These are phyloP conservation scores for Synergus gifuensis DNA, from an alignment of 2,888 invertebrate species.

Conservation along the genomic window DNA sequence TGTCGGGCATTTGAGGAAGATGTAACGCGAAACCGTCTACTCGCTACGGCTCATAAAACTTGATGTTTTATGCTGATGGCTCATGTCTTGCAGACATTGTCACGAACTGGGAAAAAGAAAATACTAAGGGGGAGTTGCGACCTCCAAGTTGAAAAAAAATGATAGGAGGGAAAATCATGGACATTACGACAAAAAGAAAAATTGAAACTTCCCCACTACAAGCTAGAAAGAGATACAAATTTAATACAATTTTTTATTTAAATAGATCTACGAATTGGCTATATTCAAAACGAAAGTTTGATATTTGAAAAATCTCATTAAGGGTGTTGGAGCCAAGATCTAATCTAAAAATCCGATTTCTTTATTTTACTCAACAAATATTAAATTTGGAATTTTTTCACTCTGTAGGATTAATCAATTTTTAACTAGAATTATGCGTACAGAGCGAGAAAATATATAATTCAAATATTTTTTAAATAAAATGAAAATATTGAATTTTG, in stretches of 20 bases:
- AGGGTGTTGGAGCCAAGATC: no score
- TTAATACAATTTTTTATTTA: not conserved
- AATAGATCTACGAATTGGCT: no score
- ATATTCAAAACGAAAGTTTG: no score
- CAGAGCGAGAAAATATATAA: no score
- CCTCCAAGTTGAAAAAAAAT: not conserved
- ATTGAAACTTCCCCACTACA: not conserved
- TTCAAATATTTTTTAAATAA: no score
- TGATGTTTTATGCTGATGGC: slow-evolving; percentile 76
- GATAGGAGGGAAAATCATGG: slow-evolving; percentile 9
- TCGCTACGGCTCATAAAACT: slow-evolving; percentile 75
- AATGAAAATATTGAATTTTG: no score
- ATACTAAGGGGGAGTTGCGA: slow-evolving; percentile 34
- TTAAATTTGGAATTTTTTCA: no score
- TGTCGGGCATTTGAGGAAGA: slow-evolving; percentile 67
- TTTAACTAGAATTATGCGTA: no score
- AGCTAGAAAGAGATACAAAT: not conserved
- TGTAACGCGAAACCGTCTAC: slow-evolving; percentile 72
- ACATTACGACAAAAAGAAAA: not conserved
- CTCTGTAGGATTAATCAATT: no score
- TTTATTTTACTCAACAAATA: no score
- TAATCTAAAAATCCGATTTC: no score
- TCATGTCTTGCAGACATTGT: slow-evolving; percentile 67
- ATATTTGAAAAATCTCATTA: no score
- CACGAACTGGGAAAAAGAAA: slow-evolving; percentile 60